These are phyloP conservation scores for Poecilia wingei DNA, from an alignment of 2,797 vertebrate genomes.

Conservation along the genomic window DNA sequence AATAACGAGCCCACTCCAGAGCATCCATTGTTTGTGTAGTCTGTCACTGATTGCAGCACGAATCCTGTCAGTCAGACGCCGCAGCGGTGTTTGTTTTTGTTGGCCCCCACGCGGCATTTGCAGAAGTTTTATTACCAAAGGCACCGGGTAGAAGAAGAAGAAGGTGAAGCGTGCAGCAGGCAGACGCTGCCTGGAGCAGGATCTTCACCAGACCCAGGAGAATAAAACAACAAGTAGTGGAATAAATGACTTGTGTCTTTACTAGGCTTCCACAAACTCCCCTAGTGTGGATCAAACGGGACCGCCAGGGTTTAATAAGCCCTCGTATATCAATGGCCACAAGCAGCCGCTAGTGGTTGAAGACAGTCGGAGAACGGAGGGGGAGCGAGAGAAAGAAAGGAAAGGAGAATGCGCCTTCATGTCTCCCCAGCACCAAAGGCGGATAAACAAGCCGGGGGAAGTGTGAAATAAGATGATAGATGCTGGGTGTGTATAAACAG, in stretches of 20 bases:
- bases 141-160: conserved; percentile 15
- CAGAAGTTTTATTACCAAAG: conserved; percentile 59
- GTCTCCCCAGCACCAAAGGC: conserved; percentile 74
- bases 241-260: conserved; percentile 75
- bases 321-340: conserved; percentile 71
- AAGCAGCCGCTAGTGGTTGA: conserved; percentile 67
- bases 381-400: conserved; percentile 47
- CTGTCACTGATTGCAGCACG: conserved; percentile 51
- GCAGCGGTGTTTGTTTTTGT: conserved; percentile 67
- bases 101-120: conserved; percentile 43
- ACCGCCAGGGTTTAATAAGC: conserved; percentile 71
- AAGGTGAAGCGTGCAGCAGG: conserved; percentile 48
- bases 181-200: conserved; percentile 60
- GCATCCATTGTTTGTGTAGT: conserved; percentile 18
- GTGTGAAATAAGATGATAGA: conserved; percentile 81
- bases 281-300: conserved; percentile 62
- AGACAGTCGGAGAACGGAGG: conserved; percentile 58
- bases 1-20: conserved; percentile 18
- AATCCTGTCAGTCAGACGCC: conserved; percentile 46
- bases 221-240: conserved; percentile 65
- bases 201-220: conserved; percentile 66
- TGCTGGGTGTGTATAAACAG: conserved; percentile 79
- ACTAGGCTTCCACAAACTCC: conserved; percentile 61
- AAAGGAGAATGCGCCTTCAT: conserved; percentile 68
- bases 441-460: conserved; percentile 77